Evolutionary conservation across 35 echinoderm and acorn worm genomes (phyloP).

Genomic region (Patiria miniata): DNA sequence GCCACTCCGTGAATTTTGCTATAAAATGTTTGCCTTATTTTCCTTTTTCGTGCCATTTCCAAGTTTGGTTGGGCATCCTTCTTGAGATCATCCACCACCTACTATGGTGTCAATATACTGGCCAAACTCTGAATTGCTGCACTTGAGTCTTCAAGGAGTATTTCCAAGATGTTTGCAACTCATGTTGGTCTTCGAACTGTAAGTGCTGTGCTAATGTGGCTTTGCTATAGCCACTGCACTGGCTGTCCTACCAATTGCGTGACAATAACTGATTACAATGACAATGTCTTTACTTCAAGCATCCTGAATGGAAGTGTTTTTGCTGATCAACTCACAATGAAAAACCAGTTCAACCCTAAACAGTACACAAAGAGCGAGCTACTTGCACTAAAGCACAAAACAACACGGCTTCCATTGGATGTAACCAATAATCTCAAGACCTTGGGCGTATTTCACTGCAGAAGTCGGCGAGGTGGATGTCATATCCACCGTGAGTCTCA

Average conservation of each 20-base stretch:
- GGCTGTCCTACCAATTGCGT: neutral
- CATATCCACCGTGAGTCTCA: neutral
- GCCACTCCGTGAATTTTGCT: neutral
- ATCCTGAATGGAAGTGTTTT: neutral
- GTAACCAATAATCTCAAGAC: neutral
- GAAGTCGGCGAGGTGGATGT: neutral
- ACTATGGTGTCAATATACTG: neutral
- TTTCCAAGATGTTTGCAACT: neutral
- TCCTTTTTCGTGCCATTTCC: constrained; percentile 1
- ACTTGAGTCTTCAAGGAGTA: neutral
- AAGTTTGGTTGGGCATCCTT: constrained; percentile 7
- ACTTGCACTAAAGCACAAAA: constrained; percentile 1
- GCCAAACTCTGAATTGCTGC: neutral
- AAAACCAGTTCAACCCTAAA: neutral
- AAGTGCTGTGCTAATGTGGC: neutral
- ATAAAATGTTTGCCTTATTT: constrained; percentile 3
- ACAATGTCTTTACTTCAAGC: neutral
- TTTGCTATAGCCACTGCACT: neutral
- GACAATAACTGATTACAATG: constrained; percentile 8
- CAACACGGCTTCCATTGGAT: constrained; percentile 7
- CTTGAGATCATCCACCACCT: neutral
- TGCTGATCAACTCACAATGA: neutral
- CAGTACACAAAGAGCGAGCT: neutral
- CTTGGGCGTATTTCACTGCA: neutral
- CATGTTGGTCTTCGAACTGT: neutral